phyloP scores from a whole-genome alignment of 1,140 invertebrate species.

The Theocolax elegans region DNA sequence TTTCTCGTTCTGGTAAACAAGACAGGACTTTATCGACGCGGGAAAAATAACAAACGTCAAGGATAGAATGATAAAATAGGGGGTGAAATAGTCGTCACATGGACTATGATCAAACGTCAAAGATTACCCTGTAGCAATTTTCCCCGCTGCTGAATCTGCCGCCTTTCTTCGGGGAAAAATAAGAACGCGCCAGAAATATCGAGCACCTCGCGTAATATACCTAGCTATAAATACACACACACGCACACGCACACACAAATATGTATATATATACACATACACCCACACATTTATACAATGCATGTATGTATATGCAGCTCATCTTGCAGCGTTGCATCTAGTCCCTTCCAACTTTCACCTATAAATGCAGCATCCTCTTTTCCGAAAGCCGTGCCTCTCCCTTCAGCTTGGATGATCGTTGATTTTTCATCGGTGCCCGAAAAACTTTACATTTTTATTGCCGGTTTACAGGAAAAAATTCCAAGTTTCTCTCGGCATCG shows the following conservation, averaged over 20 bases:
- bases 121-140: neutral
- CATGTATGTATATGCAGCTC: no score
- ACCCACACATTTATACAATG: no score
- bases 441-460: slow-evolving; percentile 31
- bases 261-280: neutral
- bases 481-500: no score
- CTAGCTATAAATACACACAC: no score
- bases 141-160: neutral
- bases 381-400: neutral
- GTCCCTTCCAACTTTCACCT: neutral
- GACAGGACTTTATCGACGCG: neutral
- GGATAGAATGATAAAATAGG: neutral
- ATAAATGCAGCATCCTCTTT: neutral
- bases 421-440: neutral
- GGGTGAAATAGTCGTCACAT: neutral
- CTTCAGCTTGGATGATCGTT: neutral
- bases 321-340: no score
- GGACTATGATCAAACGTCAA: neutral
- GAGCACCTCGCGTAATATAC: neutral
- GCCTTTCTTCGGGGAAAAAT: neutral
- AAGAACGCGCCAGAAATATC: slow-evolving; percentile 10
- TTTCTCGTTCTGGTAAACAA: neutral
- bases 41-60: neutral
- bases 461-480: slow-evolving; percentile 6
- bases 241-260: neutral